Evolutionary conservation across 2,888 invertebrate species (phyloP), one percentile per base, ranked within the genome.

Genomic region (Druceiella hillmani): DNA sequence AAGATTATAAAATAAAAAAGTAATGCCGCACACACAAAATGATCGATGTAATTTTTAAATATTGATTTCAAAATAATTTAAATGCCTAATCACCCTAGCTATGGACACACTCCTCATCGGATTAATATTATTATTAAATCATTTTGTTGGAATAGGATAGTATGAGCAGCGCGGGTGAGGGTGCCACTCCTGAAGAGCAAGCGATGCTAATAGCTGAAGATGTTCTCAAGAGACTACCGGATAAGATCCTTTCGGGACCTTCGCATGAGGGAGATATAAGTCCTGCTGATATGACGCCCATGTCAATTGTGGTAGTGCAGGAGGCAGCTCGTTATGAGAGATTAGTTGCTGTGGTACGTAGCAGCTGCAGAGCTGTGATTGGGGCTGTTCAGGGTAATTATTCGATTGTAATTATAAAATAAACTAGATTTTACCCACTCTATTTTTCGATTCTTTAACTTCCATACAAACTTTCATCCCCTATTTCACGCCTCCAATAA

Each of bases 231-330:
- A 85, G 86, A 54, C 64, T 94, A 15, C 93, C 93, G 0, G 57
- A 61, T 15, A 74, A 83, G 45, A 64, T 63, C 82, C 78, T 67
- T 74, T 81, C 67, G 56, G 89, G 50, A 66, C 83, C 56, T 55
- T 69, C 47, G 67, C 86, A 36, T 66, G 82, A 56, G 61, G 75
- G 58, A 73, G 83, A 64, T 83, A 83, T 73, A 81, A 93, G 38
- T 83, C 88, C 39, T 58, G 74, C 49, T 76, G 93, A 65, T 64
- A 80, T 60, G 89, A 93, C 72, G 6, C 92, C 92, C 51, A 90
- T 94, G 90, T 93, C 94, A 54, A 93, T 93, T 1, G 93, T 94
- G 0, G 71, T 94, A 35, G 85, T 91, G 3, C 89, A 90, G 60
- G 90, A 90, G 62, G 86, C 89, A 67, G 83, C 81, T 4, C 62